phyloP scores from a whole-genome alignment of 2,888 invertebrate species.

The Fragum whitleyi region DNA sequence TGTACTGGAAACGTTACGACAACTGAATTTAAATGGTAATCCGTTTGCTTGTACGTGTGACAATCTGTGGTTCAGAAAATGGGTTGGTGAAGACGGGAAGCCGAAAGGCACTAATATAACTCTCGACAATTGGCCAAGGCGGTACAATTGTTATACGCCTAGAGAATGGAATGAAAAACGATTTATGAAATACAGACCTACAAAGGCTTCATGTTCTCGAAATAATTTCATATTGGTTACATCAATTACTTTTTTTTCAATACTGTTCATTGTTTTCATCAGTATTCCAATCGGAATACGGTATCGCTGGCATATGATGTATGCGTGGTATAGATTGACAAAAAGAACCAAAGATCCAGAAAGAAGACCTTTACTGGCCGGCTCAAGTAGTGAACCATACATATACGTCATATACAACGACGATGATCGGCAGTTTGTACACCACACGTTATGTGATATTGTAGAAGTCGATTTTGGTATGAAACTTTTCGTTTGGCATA shows the following conservation, averaged over 20 bases:
- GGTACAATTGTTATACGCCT: not conserved
- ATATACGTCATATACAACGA: slow-evolving; percentile 10
- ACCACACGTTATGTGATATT: not conserved
- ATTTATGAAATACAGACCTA: not conserved
- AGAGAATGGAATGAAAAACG: not conserved
- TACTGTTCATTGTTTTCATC: not conserved
- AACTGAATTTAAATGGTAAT: not conserved
- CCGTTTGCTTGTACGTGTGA: not conserved
- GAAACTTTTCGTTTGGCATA: slow-evolving; percentile 6
- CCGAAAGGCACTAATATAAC: not conserved
- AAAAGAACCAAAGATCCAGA: not conserved
- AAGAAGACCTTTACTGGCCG: not conserved
- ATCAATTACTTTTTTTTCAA: not conserved
- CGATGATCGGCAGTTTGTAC: not conserved
- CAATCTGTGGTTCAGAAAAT: not conserved
- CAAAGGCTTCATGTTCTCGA: not conserved
- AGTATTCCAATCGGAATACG: not conserved
- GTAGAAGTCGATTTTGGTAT: not conserved
- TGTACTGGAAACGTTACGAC: not conserved
- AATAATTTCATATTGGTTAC: not conserved
- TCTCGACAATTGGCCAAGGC: not conserved
- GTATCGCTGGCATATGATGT: not conserved
- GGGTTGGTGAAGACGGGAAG: not conserved
- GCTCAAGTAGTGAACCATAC: not conserved
- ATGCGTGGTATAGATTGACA: not conserved